A percentile compares a stretch with the other conserved stretches of the same genome.
phyloP scores from a whole-genome alignment of 2,113 vertebrate species.

The Helogale parvula region DNA sequence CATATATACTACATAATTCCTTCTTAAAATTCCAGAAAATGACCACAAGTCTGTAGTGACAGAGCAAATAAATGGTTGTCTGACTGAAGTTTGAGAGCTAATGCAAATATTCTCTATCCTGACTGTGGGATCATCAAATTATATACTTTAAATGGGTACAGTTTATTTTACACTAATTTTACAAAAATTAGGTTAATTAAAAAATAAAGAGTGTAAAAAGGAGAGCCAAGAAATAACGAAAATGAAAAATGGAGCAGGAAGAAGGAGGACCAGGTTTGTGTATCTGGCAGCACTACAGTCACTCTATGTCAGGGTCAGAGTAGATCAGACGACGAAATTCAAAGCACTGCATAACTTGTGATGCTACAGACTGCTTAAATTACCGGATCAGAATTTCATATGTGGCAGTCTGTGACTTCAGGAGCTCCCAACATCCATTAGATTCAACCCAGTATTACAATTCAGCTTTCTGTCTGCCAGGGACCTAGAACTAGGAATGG shows the following conservation, averaged over 20 bases:
- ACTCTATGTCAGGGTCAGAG: neutral
- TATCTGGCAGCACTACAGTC: neutral
- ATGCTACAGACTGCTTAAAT: neutral
- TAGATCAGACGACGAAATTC: neutral
- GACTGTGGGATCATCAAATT: neutral
- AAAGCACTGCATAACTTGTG: neutral
- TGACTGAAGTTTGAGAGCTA: neutral
- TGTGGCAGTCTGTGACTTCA: neutral
- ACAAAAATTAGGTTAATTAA: neutral
- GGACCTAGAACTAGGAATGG: neutral
- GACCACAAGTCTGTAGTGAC: neutral
- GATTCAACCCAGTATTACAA: neutral
- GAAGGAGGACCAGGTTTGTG: neutral
- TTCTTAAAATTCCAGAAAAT: slow-evolving; percentile 32
- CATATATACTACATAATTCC: neutral
- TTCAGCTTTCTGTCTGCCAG: neutral
- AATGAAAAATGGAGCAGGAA: neutral
- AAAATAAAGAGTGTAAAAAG: neutral
- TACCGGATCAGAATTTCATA: neutral
- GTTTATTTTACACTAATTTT: neutral
- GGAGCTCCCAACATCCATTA: neutral
- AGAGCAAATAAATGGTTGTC: neutral
- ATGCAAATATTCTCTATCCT: neutral
- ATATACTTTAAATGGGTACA: neutral
- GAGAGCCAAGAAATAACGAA: neutral